Evolutionary conservation across 2,113 vertebrate genomes (phyloP).

Genomic region (Centrocercus urophasianus): DNA sequence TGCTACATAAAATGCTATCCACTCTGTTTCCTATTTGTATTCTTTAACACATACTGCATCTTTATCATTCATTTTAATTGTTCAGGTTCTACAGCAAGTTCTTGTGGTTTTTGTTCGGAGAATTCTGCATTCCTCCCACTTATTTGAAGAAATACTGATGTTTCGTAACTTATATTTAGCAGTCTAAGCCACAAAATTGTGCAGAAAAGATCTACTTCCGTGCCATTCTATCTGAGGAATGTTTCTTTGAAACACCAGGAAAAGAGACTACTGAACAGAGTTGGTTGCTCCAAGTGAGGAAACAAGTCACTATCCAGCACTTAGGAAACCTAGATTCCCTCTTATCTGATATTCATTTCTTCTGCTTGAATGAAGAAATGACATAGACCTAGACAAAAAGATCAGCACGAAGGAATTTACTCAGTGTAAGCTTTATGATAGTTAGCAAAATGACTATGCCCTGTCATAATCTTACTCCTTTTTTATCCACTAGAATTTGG

Average conservation of each 20-base stretch:
- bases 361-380: background rate
- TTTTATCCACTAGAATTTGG: background rate
- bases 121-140: background rate
- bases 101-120: background rate
- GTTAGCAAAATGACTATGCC: background rate
- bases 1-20: background rate
- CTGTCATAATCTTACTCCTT: background rate
- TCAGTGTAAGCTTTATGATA: background rate
- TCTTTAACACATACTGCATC: background rate
- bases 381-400: background rate
- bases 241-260: background rate
- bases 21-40: background rate
- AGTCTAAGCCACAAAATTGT: background rate
- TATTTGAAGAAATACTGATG: background rate
- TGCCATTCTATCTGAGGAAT: background rate
- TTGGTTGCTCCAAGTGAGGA: background rate
- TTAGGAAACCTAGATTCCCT: background rate
- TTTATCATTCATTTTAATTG: background rate
- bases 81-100: background rate
- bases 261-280: rapidly evolving
- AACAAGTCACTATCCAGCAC: rapidly evolving
- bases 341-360: background rate
- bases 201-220: background rate
- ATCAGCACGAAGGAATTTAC: background rate
- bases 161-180: background rate